Evolutionary conservation across 2,888 invertebrate genomes (phyloP).

Genomic region (Ormyrus thymus): DNA sequence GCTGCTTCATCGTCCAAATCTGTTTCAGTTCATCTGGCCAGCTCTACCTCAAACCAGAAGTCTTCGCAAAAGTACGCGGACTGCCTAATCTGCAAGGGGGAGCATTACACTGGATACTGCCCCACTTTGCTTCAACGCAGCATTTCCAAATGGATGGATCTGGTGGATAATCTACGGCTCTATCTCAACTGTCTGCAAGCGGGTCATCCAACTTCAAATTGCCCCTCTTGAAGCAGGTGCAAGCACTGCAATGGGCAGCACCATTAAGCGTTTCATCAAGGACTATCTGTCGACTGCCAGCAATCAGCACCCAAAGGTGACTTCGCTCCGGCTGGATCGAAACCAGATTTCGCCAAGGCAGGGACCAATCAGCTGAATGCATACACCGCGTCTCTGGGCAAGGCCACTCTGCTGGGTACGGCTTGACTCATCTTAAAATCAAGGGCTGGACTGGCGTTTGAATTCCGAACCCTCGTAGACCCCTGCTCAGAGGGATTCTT

Average conservation of each 20-base stretch:
- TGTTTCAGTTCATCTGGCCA: not conserved
- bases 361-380: not conserved
- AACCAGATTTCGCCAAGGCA: not conserved
- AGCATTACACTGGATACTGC: not conserved
- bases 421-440: not conserved
- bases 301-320: not conserved
- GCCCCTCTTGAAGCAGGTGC: not conserved
- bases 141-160: not conserved
- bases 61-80: not conserved
- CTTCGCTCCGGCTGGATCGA: not conserved
- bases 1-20: not conserved
- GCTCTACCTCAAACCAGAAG: not conserved
- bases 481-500: not conserved
- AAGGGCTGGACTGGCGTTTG: not conserved
- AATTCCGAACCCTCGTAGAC: not conserved
- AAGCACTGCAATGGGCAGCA: not conserved
- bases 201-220: not conserved
- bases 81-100: not conserved
- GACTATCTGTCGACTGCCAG: not conserved
- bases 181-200: not conserved
- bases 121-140: not conserved
- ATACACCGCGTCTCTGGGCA: not conserved
- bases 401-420: not conserved
- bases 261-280: not conserved
- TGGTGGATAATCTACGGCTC: not conserved